Base-by-base conservation (phyloP, 2,888 invertebrate genomes). In the Cyrtodaria siliqua region DNA sequence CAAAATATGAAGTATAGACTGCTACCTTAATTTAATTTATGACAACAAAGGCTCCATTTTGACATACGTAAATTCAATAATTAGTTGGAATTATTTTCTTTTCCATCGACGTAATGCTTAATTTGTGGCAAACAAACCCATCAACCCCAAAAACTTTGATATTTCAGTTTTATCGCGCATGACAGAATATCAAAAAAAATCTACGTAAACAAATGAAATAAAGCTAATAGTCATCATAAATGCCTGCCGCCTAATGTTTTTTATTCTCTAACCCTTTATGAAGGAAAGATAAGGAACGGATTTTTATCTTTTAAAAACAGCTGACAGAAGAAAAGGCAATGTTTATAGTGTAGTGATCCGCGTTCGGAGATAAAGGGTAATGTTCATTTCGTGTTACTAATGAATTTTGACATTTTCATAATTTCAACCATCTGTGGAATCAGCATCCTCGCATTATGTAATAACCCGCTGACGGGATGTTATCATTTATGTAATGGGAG, bases 341-440 rank as follows among this genome's bases (percentile, higher is more conserved):
- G 57, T 72, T 72, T 73, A 72, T 59, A 69, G 38, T 8, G 50
- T 40, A 52, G 12, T 33, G 40, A 62, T 68, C 62, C 24, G 29
- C 23, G 50, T 61, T 24, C 49, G 29, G 40, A 68, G 78, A 78
- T 73, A 73, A 72, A 72, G 64, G 71, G 38, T 72, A 72, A 78
- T 78, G 72, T 72, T 69, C 63, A 53, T 64, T 69, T 73, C 56
- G 57, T 68, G 62, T 56, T 42, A 26, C 61, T 63, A 68, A 78
- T 72, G 56, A 69, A 72, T 40, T 78, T 78, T 78, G 78, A 78
- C 72, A 73, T 68, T 72, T 78, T 78, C 72, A 78, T 78, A 78
- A 78, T 78, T 69, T 64, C 33, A 59, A 61, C 72, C 78, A 78
- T 60, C 64, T 78, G 78, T 55, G 60, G 18, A 47, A 40, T 23